These are phyloP conservation scores for Micromys minutus DNA, from an alignment of 2,113 vertebrate genomes.

Conservation along the genomic window DNA sequence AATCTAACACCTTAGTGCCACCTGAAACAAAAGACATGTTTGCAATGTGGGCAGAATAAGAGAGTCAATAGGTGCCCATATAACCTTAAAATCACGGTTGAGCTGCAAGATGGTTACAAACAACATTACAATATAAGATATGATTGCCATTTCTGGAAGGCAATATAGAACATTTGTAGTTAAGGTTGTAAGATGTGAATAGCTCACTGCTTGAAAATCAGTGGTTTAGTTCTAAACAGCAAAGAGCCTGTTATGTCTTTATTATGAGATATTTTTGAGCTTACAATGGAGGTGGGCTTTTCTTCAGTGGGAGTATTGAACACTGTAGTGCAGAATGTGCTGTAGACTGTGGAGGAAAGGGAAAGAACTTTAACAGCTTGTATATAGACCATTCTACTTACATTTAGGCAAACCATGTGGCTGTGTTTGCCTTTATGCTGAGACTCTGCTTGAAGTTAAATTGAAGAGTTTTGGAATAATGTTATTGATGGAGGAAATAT, in stretches of 20 bases:
- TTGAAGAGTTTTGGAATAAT: background rate
- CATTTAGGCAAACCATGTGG: background rate
- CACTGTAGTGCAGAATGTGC: background rate
- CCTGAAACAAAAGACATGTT: background rate
- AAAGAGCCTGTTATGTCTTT: background rate
- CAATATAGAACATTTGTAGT: background rate
- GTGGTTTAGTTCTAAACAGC: background rate
- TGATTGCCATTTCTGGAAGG: background rate
- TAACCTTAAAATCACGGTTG: background rate
- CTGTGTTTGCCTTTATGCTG: background rate
- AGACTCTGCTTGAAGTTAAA: background rate
- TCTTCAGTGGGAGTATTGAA: background rate
- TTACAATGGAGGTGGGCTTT: background rate
- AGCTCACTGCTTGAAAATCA: background rate
- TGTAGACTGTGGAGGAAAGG: background rate
- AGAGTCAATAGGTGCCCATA: background rate
- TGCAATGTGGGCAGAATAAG: background rate
- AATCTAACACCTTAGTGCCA: background rate
- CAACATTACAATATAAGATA: background rate
- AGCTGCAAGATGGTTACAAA: background rate
- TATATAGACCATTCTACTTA: background rate
- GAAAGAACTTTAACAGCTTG: background rate
- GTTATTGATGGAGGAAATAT: background rate
- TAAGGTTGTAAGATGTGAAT: background rate
- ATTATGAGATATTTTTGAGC: background rate